Conservation (phyloP, 2,113 vertebrate species). For the Cynopterus brachyotis region DNA sequence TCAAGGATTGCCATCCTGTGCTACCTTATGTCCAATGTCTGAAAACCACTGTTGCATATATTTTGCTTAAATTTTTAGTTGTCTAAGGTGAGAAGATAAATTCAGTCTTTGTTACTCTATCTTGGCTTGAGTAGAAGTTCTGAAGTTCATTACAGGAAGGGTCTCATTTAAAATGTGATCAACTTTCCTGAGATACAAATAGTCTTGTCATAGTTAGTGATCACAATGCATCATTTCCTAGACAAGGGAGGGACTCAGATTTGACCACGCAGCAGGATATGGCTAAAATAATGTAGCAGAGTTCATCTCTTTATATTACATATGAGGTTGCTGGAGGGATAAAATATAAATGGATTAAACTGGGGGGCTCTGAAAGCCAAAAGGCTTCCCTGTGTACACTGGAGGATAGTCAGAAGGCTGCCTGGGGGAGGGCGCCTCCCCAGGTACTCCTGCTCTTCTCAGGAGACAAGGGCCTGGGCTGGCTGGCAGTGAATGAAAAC, state of each 20-base stretch:
- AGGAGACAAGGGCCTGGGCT: neutral
- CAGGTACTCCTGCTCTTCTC: neutral
- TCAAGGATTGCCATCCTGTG: neutral
- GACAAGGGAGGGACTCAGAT: constrained; percentile 11
- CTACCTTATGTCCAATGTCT: neutral
- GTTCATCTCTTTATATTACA: neutral
- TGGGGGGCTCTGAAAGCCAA: neutral
- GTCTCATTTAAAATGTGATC: neutral
- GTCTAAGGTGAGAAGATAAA: neutral
- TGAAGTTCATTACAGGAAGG: neutral
- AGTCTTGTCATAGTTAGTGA: neutral
- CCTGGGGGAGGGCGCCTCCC: too few species aligned
- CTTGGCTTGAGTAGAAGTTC: neutral
- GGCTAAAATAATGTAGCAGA: constrained; percentile 66
- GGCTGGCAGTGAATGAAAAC: neutral
- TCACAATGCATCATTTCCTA: constrained; percentile 20
- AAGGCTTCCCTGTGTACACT: neutral
- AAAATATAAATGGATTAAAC: neutral
- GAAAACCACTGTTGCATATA: neutral
- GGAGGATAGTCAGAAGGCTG: neutral
- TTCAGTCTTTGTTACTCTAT: neutral
- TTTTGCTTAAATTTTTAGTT: neutral
- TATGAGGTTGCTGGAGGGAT: neutral
- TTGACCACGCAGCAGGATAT: neutral
- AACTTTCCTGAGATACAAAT: neutral